Evolutionary conservation across 2,113 vertebrate genomes (phyloP), one percentile per base, ranked within the genome.

Genomic region (Elgaria multicarinata): DNA sequence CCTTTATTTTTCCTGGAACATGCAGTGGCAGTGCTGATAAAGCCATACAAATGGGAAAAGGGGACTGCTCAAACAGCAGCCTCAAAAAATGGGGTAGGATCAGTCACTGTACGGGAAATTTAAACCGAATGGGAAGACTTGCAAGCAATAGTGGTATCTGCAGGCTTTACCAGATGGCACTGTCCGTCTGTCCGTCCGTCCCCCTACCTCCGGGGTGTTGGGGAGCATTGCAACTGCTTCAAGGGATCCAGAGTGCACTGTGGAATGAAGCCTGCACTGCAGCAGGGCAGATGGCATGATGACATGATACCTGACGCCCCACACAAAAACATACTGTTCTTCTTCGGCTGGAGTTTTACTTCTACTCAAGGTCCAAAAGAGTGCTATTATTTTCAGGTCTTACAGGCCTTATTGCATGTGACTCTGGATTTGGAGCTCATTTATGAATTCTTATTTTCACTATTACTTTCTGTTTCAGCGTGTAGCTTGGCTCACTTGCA

Each of bases 281-380:
- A 55, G 18, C 33, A 9, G 18, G 82, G 46, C 88, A 89, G 88
- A 89, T 89, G 88, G 88, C 62, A 89, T 78, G 44, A 62, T 74
- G 85, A 78, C 69, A 46, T 66, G 81, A 39, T 84, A 89, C 72
- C 88, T 84, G 74, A 67, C 77, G 75, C 42, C 82, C 58, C 28
- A 28, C 46, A 67, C 74, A 84, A 84, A 36, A 42, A 42, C 12
- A 67, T 87, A 66, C 28, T 55, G 26, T 77, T 66, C 84, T 42
- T 72, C 55, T 74, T 58, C 31, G 53, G 58, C 44, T 42, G 44
- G 1, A 44, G 46, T 71, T 87, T 46, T 18, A 62, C 31, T 62
- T 53, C 33, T 24, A 77, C 42, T 75, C 55, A 76, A 3, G 36
- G 46, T 82, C 44, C 18, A 28, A 64, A 22, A 26, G 28, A 53